These are phyloP conservation scores for Oedothorax gibbosus DNA, from an alignment of 1,140 invertebrate genomes.

Conservation along the genomic window DNA sequence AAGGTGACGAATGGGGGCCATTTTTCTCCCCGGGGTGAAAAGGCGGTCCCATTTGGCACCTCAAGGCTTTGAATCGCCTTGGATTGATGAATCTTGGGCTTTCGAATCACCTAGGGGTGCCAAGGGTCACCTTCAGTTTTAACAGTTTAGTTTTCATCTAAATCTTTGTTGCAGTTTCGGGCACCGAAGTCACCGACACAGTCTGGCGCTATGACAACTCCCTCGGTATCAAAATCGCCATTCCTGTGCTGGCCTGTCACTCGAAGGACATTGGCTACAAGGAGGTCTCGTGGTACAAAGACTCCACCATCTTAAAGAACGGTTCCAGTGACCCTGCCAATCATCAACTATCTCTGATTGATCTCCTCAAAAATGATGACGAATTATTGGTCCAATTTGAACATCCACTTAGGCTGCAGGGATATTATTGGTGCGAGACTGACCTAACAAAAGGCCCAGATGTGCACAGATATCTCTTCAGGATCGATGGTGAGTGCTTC, in stretches of 20 bases:
- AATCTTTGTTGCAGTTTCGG: constrained; percentile 9
- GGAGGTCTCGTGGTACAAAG: constrained; percentile 35
- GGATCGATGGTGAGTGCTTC: constrained; percentile 3
- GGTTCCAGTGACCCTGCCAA: not conserved
- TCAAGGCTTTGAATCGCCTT: too few relatives aligned
- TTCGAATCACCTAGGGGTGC: too few relatives aligned
- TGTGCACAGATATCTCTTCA: constrained; percentile 19
- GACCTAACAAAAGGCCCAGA: not conserved
- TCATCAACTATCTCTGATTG: not conserved
- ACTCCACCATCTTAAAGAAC: constrained; percentile 13
- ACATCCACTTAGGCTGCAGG: constrained; percentile 24
- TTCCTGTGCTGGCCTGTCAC: constrained; percentile 27
- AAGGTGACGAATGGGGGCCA: too few relatives aligned
- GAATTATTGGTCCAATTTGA: not conserved
- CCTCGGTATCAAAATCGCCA: not conserved
- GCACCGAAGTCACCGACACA: constrained; percentile 26
- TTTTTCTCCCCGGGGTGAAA: too few relatives aligned
- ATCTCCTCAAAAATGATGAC: not conserved
- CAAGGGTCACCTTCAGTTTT: too few relatives aligned
- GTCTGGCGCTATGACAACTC: not conserved
- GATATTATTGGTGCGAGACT: constrained; percentile 50
- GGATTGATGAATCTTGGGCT: too few relatives aligned
- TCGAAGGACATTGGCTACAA: constrained; percentile 23
- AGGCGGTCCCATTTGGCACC: too few relatives aligned
- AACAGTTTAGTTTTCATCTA: too few relatives aligned